Evolutionary conservation across 2,888 invertebrate species (phyloP).

Genomic region (Drosophila peninsularis): DNA sequence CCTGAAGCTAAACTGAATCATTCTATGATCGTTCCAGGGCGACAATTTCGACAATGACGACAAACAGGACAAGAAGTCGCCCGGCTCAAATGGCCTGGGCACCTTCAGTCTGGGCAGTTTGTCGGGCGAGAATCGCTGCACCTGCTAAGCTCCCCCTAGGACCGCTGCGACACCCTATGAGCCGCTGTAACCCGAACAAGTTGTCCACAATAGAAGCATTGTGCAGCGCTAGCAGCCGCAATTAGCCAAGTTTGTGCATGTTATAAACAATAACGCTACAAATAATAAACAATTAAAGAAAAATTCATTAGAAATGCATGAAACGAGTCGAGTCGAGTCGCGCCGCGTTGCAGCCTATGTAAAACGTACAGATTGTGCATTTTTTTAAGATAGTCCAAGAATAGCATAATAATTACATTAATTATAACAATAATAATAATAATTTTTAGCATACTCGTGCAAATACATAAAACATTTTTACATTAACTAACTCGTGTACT

Average conservation of each 20-base stretch:
- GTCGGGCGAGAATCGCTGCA: slow-evolving; percentile 84
- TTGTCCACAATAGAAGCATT: slow-evolving; percentile 55
- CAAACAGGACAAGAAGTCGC: slow-evolving; percentile 84
- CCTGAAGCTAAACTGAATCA: not conserved
- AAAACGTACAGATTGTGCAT: slow-evolving; percentile 77
- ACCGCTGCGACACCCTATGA: not conserved
- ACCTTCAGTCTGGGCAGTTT: slow-evolving; percentile 84
- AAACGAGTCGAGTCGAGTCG: not conserved
- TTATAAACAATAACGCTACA: slow-evolving; percentile 29
- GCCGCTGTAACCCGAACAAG: slow-evolving; percentile 49
- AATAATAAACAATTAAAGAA: slow-evolving; percentile 4
- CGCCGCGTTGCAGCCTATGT: slow-evolving; percentile 31
- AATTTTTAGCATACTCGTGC: slow-evolving; percentile 74
- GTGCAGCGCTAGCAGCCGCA: slow-evolving; percentile 25
- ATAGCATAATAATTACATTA: slow-evolving; percentile 69
- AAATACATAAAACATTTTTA: slow-evolving; percentile 65
- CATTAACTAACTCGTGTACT: slow-evolving; percentile 66
- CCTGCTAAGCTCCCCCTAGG: slow-evolving; percentile 79
- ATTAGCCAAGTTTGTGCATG: slow-evolving; percentile 44
- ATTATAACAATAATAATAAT: slow-evolving; percentile 48
- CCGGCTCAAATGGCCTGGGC: slow-evolving; percentile 84
- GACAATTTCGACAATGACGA: slow-evolving; percentile 85
- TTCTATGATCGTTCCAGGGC: slow-evolving; percentile 72
- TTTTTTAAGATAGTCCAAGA: slow-evolving; percentile 78
- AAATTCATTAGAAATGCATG: slow-evolving; percentile 55